Evolutionary conservation across 2,113 vertebrate genomes (phyloP), one percentile per base, ranked within the genome.

Genomic region (Rhynchomys soricoides): DNA sequence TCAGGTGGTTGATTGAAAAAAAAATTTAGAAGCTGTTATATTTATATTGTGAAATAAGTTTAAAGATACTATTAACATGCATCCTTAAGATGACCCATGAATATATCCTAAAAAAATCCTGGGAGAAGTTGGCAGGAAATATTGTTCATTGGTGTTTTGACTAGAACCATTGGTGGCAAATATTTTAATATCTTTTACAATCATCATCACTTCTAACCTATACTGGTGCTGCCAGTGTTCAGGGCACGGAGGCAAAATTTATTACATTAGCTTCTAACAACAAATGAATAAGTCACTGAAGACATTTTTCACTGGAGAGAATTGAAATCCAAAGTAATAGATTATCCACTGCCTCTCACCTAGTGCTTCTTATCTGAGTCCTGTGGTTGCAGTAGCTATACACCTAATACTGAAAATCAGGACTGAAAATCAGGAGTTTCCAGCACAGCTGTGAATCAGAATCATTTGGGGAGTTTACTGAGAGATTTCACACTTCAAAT

Each of bases 261-360:
- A 40, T 68, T 3, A 34, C 50, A 70, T 92, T 68, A 43, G 37
- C 13, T 81, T 85, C 50, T 45, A 94, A 81, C 37, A 91, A 43
- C 55, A 90, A 81, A 77, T 22, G n/a, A 70, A 37, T 57, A 92
- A 81, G 1, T 43, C 75, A 40, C 1, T 43, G 64, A 24, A 90
- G 40, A 64, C 37, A 73, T 26, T 83, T 97, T 83, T 50, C n/a
- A 57, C 55, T n/a, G 62, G 45, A 90, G 55, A 52, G 90, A 91
- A 89, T 24, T 83, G 45, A 64, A 66, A 3, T 57, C 62, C 37
- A 85, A 78, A 59, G 19, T 19, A n/a, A 68, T 22, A n/a, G 74
- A 7, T 52, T 40, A 1, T 43, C 43, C 22, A 26, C 9, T 13
- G 66, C 26, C 74, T 29, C 29, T 26, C 7, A 21, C 16, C 4